Evolutionary conservation across 2,113 vertebrate species (phyloP).

Genomic region (Bujurquina vittata): DNA sequence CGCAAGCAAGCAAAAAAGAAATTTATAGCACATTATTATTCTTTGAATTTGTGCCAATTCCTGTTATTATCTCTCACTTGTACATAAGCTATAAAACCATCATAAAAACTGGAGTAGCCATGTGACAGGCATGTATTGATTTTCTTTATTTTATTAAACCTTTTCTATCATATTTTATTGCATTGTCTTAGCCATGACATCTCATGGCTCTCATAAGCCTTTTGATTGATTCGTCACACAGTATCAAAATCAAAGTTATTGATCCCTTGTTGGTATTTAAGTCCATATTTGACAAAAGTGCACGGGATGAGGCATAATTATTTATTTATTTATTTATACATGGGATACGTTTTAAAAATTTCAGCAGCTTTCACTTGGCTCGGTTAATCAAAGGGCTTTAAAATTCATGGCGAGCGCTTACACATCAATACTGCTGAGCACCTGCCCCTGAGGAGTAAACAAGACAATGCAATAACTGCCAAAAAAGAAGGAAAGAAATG

Average conservation of each 20-base stretch:
- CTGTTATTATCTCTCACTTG: conserved; percentile 11
- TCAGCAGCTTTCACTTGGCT: conserved; percentile 50
- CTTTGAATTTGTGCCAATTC: background rate
- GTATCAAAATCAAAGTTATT: conserved; percentile 45
- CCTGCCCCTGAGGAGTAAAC: conserved; percentile 50
- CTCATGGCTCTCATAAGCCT: conserved; percentile 10
- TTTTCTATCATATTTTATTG: conserved; percentile 21
- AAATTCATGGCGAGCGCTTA: conserved; percentile 42
- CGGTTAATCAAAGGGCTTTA: conserved; percentile 57
- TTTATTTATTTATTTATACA: background rate
- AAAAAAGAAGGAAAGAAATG: background rate
- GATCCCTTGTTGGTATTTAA: conserved; percentile 47
- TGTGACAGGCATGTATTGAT: background rate
- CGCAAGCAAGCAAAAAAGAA: background rate
- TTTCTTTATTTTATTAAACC: conserved; percentile 27
- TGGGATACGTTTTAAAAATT: conserved; percentile 30
- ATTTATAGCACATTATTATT: background rate
- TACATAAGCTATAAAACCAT: conserved; percentile 3
- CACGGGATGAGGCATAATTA: conserved; percentile 30
- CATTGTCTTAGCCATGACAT: conserved; percentile 19
- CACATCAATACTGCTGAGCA: conserved; percentile 59
- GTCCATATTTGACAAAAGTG: conserved; percentile 63
- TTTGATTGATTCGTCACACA: conserved; percentile 43
- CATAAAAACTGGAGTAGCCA: conserved; percentile 23
- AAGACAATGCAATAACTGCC: conserved; percentile 27